phyloP scores from a whole-genome alignment of 2,113 vertebrate genomes.

The Mormyrus lacerda region DNA sequence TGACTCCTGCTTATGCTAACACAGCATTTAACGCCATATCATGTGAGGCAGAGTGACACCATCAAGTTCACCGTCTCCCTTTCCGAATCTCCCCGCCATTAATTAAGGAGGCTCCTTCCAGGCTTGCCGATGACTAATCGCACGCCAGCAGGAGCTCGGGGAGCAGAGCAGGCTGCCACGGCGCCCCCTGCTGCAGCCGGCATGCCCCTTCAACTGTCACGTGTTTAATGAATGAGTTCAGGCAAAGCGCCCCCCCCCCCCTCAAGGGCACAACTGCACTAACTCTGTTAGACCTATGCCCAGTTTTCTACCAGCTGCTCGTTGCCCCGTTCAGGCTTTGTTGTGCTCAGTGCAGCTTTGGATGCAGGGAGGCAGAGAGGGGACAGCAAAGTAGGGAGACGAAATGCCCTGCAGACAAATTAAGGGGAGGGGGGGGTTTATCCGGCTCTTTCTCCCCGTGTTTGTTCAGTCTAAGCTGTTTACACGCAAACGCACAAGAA shows the following conservation, averaged over 20 bases:
- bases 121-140: background rate
- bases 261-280: background rate
- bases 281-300: background rate
- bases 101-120: background rate
- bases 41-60: background rate
- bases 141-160: background rate
- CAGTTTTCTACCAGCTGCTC: background rate
- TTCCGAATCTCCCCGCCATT: background rate
- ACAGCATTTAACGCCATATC: background rate
- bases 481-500: background rate
- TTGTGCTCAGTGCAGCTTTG: background rate
- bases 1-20: background rate
- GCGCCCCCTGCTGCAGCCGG: background rate
- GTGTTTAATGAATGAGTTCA: background rate
- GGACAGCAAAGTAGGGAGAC: background rate
- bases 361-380: background rate
- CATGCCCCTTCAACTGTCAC: background rate
- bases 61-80: background rate
- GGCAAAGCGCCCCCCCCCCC: background rate
- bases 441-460: conserved; percentile 10
- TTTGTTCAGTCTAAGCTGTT: background rate
- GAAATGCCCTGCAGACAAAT: background rate
- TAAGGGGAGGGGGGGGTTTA: background rate
- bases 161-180: background rate
- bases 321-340: background rate